These are phyloP conservation scores for Parasteatoda tepidariorum DNA, from an alignment of 1,140 invertebrate species.

Conservation along the genomic window DNA sequence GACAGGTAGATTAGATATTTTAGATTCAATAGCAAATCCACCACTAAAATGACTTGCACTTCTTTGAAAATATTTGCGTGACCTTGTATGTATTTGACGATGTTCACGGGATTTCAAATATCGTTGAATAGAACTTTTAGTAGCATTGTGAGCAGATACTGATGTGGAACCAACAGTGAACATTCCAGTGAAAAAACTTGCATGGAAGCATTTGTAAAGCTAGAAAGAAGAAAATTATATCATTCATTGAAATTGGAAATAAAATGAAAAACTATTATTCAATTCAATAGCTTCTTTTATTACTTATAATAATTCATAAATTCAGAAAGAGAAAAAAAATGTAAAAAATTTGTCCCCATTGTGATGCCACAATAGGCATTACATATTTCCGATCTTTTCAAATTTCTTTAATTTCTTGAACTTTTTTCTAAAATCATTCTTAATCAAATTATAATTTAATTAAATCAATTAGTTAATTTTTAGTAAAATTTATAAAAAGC, in stretches of 20 bases:
- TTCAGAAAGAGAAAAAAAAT: too few relatives aligned
- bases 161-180: constrained; percentile 11
- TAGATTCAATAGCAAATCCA: not conserved
- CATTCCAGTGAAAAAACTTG: constrained; percentile 36
- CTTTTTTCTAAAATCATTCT: too few relatives aligned
- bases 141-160: not conserved
- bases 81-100: not conserved
- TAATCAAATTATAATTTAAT: too few relatives aligned
- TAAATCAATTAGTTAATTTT: too few relatives aligned
- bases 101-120: constrained; percentile 28
- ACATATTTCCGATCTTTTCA: too few relatives aligned
- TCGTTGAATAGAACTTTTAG: constrained; percentile 46
- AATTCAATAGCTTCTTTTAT: too few relatives aligned
- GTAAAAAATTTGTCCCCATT: too few relatives aligned
- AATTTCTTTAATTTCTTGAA: too few relatives aligned
- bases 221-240: not conserved
- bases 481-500: too few relatives aligned
- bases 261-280: too few relatives aligned
- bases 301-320: too few relatives aligned
- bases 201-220: constrained; percentile 9
- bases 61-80: not conserved
- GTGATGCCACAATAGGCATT: too few relatives aligned
- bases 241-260: not conserved
- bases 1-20: not conserved
- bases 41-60: not conserved